Base-by-base conservation (phyloP, 2,797 vertebrate species). In the Artibeus jamaicensis region DNA sequence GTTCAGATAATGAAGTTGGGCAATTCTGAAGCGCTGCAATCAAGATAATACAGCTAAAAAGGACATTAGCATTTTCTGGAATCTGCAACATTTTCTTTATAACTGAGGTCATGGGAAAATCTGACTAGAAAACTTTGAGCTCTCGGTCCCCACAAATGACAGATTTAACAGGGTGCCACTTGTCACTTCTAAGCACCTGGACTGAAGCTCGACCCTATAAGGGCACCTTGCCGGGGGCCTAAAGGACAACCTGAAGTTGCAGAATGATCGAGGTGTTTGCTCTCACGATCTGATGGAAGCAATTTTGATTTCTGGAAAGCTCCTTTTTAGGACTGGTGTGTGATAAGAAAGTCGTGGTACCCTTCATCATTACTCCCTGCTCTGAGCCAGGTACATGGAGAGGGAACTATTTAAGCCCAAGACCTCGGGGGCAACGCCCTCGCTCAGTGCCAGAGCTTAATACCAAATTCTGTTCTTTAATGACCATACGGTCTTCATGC, bases 31-130 rank as follows among this genome's bases (percentile, higher is more conserved):
- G 97, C 96, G 98, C 55, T 97, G 97, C 96, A 98, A 97, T 98
- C 96, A 97, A 98, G 97, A 97, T 92, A 96, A 97, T 93, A 97
- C 53, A 97, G 96, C 97, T 93, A 97, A 96, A 83, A 96, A 98
- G 97, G 95, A 96, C 89, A 95, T 98, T 97, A 98, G 95, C 97
- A 97, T 97, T 98, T 97, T 97, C 91, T 89, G 97, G 96, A 98
- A 98, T 89, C 96, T 97, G 95, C 97, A 97, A 97, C 96, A 98
- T 98, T 97, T 98, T 98, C 97, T 98, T 96, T 97, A 97, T 94
- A 98, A 97, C 94, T 96, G 93, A 94, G 97, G 97, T 95, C 96
- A 97, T 79, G 87, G 77, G 92, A 96, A 96, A 97, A 96, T 96
- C 84, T 86, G 78, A 82, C 77, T 89, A 87, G 81, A 94, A 97